Percentiles rank a stretch among this genome's conserved stretches.
These are phyloP conservation scores for Nyctalus aviator DNA, from an alignment of 2,797 vertebrate species.

Conservation along the genomic window DNA sequence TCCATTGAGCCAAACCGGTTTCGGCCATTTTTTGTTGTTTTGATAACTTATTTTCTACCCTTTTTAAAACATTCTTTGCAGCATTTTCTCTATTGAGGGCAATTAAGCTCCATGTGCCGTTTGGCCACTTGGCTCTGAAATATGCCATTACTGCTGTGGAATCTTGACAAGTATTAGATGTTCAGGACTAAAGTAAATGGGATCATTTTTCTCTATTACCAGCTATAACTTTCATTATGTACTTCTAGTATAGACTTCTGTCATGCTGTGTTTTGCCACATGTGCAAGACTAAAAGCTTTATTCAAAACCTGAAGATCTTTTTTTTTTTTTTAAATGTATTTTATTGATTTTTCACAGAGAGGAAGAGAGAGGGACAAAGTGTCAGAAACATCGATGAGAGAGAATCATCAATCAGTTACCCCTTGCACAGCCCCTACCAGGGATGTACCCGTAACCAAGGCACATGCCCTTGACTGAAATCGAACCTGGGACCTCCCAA, in stretches of 20 bases:
- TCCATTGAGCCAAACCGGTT: too few species aligned
- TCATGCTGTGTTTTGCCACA: neutral
- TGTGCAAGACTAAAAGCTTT: constrained; percentile 21
- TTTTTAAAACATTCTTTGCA: constrained; percentile 16
- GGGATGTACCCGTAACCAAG: too few species aligned
- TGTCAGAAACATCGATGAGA: too few species aligned
- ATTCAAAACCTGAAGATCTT: constrained; percentile 46
- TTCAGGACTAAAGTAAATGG: neutral
- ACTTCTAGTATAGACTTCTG: constrained; percentile 2
- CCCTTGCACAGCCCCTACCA: too few species aligned
- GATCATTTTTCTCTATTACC: neutral
- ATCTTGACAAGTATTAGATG: constrained; percentile 5
- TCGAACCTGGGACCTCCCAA: too few species aligned
- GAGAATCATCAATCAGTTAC: too few species aligned
- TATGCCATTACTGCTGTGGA: neutral
- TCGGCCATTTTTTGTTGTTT: neutral
- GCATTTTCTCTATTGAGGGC: neutral
- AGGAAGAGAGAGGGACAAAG: too few species aligned
- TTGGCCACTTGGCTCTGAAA: neutral
- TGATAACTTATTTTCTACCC: neutral
- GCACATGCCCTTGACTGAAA: too few species aligned
- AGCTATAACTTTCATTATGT: neutral
- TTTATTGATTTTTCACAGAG: too few species aligned
- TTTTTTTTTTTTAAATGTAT: too few species aligned
- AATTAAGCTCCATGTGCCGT: neutral